Evolutionary conservation across 2,797 vertebrate species (phyloP), one percentile per base, ranked within the genome.

Genomic region (Erpetoichthys calabaricus): DNA sequence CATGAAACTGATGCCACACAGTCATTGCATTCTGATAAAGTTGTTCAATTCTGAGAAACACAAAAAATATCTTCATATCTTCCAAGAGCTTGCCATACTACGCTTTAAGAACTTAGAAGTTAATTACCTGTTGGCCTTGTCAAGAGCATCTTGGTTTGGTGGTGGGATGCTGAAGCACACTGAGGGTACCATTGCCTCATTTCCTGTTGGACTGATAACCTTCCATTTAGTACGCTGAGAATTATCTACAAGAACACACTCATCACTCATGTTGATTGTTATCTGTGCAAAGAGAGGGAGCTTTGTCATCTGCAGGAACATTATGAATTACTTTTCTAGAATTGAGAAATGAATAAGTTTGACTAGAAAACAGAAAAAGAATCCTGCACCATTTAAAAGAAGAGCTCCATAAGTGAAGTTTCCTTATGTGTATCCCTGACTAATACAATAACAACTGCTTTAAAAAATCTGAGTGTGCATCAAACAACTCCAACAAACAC

Each of bases 161-260:
- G 95, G 86, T 0, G 96, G 92, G 62, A 98, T 73, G 25, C 85
- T 82, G 81, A 99, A 98, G 69, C 94, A 98, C 62, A 98, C 94
- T 0, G 96, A 99, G 0, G 96, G 96, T 25, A 99, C 95, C 91
- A 96, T 98, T 62, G 96, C 96, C 71, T 99, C 95, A 0, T 98
- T 99, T 47, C 96, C 96, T 0, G 87, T 92, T n/a, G 96, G 89
- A 65, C 91, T 99, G 81, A 98, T 99, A 74, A 99, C 92, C 71
- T 97, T 98, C 96, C 96, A 99, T 64, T 98, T 97, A 65, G 90
- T 97, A 67, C 94, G 80, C 76, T 99, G 94, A 7, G 91, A 90
- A 71, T 97, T 96, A 78, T 99, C 96, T 80, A 95, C 90, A 68
- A 99, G 74, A 49, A 98, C 96, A 43, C 96, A 99, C 77, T 99